These are phyloP conservation scores for Eristalinus sepulchralis DNA, from an alignment of 2,888 invertebrate genomes.

Conservation along the genomic window DNA sequence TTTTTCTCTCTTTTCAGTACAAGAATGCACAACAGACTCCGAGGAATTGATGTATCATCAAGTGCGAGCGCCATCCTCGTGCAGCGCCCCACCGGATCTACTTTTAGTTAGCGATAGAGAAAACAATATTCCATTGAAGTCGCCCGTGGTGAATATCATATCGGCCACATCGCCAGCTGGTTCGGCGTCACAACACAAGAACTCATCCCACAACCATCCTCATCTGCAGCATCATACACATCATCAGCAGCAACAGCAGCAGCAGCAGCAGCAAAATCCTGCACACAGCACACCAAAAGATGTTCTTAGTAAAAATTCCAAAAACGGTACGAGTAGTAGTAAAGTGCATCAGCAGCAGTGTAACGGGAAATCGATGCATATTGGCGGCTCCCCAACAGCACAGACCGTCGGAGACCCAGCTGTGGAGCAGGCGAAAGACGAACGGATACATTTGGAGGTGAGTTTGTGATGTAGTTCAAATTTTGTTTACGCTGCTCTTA, in stretches of 20 bases:
- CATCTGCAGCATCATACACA: conserved; percentile 36
- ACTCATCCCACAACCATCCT: conserved; percentile 18
- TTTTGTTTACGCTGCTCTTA: too few species aligned
- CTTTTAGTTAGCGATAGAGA: conserved; percentile 83
- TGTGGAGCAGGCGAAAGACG: conserved; percentile 74
- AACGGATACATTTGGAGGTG: conserved; percentile 80
- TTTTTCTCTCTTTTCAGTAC: conserved; percentile 82
- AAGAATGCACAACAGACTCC: conserved; percentile 86
- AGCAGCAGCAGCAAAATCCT: conserved; percentile 37
- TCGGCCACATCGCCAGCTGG: conserved; percentile 76
- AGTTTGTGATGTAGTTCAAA: conserved; percentile 56
- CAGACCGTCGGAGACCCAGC: conserved; percentile 70
- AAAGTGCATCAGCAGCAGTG: conserved; percentile 69
- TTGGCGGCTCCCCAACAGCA: conserved; percentile 63
- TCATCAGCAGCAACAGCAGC: conserved; percentile 46
- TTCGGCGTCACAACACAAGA: conserved; percentile 70
- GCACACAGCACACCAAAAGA: conserved; percentile 69
- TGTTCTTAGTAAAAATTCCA: conserved; percentile 69
- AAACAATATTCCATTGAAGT: conserved; percentile 78
- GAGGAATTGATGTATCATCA: conserved; percentile 85
- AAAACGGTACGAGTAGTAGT: conserved; percentile 48
- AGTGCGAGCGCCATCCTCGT: conserved; percentile 84
- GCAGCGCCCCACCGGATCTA: conserved; percentile 85
- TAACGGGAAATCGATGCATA: conserved; percentile 48
- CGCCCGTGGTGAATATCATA: conserved; percentile 79